Conservation (phyloP, 2,113 vertebrate species). For the Trematocara macrostoma region DNA sequence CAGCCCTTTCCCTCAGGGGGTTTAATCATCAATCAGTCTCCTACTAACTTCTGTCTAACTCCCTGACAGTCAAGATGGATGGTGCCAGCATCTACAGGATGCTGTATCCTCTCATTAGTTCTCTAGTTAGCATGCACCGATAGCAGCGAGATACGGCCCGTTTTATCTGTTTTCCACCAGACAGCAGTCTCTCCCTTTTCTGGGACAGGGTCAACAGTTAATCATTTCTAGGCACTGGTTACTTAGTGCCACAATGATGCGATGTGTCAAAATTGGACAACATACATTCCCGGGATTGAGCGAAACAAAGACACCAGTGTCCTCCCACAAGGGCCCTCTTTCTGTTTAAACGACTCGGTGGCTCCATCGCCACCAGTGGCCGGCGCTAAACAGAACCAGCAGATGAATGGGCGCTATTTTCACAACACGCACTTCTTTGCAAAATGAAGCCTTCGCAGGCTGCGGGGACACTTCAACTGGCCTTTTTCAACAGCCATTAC, state of each 20-base stretch:
- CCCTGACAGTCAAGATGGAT: constrained; percentile 71
- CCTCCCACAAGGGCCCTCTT: constrained; percentile 59
- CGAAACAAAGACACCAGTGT: constrained; percentile 64
- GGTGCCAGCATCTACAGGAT: constrained; percentile 46
- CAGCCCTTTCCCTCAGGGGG: constrained; percentile 16
- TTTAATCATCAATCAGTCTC: constrained; percentile 72
- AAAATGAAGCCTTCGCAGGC: constrained; percentile 60
- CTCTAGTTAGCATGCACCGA: constrained; percentile 54
- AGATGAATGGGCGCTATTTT: constrained; percentile 70
- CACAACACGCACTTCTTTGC: constrained; percentile 48
- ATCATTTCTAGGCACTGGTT: constrained; percentile 52
- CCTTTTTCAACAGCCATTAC: constrained; percentile 56
- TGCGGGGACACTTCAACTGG: constrained; percentile 60
- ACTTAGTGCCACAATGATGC: constrained; percentile 44
- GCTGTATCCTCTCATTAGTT: constrained; percentile 54
- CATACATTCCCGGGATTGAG: constrained; percentile 60
- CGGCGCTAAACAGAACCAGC: constrained; percentile 45
- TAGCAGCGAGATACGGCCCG: constrained; percentile 15
- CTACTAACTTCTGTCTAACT: constrained; percentile 71
- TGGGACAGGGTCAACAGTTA: constrained; percentile 42
- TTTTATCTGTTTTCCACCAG: constrained; percentile 22
- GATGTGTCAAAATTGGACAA: constrained; percentile 65
- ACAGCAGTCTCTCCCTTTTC: not conserved
- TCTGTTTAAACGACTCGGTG: constrained; percentile 52
- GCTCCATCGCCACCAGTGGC: constrained; percentile 53